These are phyloP conservation scores for Glareola pratincola DNA, from an alignment of 2,113 vertebrate genomes.

Conservation along the genomic window DNA sequence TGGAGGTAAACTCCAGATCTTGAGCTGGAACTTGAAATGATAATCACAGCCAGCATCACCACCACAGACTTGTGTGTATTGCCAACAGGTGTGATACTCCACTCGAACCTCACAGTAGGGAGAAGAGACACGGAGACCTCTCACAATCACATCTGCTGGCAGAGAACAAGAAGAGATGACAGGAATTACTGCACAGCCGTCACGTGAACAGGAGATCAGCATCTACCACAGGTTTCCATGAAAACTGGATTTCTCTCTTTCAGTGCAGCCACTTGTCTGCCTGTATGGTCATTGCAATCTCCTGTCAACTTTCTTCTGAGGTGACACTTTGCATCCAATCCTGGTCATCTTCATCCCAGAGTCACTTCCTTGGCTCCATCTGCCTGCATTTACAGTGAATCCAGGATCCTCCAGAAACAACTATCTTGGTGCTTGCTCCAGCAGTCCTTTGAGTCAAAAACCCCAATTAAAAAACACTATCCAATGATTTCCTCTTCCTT, in stretches of 20 bases:
- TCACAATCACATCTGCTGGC: not conserved
- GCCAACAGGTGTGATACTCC: not conserved
- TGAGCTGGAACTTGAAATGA: not conserved
- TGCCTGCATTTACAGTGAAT: not conserved
- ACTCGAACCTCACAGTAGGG: not conserved
- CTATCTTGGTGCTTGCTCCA: not conserved
- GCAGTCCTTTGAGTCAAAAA: not conserved
- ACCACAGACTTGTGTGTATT: rapidly evolving
- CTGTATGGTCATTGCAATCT: rapidly evolving
- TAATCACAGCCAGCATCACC: not conserved
- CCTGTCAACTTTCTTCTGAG: not conserved
- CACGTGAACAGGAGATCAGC: not conserved
- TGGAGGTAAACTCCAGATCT: not conserved
- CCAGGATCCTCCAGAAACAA: not conserved
- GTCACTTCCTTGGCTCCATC: not conserved
- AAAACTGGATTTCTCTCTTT: not conserved
- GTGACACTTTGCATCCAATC: not conserved
- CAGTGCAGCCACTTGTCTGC: not conserved
- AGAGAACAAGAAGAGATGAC: not conserved
- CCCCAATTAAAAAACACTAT: not conserved
- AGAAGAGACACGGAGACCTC: not conserved
- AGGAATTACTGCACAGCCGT: not conserved
- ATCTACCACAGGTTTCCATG: not conserved
- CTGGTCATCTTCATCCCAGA: not conserved
- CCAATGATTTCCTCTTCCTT: not conserved